Base-by-base conservation (phyloP, 2,797 vertebrate species). In the Clarias fuscus region DNA sequence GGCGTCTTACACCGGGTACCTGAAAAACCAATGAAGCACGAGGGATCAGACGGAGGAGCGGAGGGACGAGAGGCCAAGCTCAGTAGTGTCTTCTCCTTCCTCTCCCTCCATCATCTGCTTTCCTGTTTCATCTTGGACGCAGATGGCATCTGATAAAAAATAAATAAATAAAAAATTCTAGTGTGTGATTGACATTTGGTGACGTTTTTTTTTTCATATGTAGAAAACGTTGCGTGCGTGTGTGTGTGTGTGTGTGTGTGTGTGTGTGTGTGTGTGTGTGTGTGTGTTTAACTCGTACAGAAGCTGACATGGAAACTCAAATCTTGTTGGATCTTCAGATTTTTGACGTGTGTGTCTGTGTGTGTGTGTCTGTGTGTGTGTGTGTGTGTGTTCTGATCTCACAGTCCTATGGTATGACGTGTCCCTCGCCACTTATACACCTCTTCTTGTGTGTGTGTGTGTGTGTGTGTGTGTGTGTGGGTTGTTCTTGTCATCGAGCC, bases 1-100 rank as follows among this genome's bases (percentile, higher is more conserved):
- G 43, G 43, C 11, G n/a, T 75, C 43, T 5, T 18, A 59, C 94
- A 93, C 90, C 93, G 94, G 94, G 94, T 92, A 93, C 92, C 62
- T 88, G 59, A 61, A 24, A 62, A 37, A 62, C 33, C 6, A 37
- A 79, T 79, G 62, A 61, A 79, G 30, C 40, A 22, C 1, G 76
- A 79, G 58, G 58, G 76, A 79, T 79, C 18, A 61, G 58, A 79
- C 0, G 30, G 58, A 62, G 14, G 58, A 61, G 56, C 24, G 37
- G 4, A 22, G 5, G 75, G 75, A 56, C 53, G 48, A 56, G 24
- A 75, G 53, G 53, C 75, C 24, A 56, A 17, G 24, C 53, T 48
- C 40, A 43, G 33, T 56, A 1, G 1, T 4, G 7, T 10, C 18
- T 59, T 22, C 53, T 59, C 75, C n/a, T 30, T 5, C 33, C 18